Evolutionary conservation across 2,113 vertebrate species (phyloP).

Genomic region (Brienomyrus longianalis): DNA sequence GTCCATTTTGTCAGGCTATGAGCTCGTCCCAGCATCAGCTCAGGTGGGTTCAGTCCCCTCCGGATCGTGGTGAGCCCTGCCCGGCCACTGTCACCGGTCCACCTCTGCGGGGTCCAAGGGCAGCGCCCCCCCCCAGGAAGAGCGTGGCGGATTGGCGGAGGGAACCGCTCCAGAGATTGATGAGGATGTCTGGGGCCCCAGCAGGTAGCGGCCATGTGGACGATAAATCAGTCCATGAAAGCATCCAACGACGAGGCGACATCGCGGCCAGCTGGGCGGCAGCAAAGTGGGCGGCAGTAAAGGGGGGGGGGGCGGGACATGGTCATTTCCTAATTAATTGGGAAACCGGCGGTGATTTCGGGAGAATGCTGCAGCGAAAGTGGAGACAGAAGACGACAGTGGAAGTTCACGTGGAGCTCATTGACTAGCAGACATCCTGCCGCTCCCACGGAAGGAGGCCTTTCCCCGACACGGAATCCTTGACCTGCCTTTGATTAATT

Average conservation of each 20-base stretch:
- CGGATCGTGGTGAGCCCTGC: background rate
- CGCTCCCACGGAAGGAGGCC: background rate
- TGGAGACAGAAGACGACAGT: background rate
- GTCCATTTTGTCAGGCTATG: background rate
- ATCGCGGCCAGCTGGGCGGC: background rate
- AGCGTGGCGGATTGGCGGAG: background rate
- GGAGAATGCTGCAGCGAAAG: background rate
- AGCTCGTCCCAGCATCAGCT: background rate
- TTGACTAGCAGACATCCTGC: background rate
- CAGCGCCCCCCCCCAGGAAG: background rate
- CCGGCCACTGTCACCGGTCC: background rate
- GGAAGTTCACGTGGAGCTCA: background rate
- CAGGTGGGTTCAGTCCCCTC: background rate
- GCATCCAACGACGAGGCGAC: background rate
- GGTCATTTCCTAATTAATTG: background rate
- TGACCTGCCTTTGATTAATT: background rate
- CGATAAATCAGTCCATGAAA: conserved; percentile 9
- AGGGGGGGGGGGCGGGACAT: background rate
- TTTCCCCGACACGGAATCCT: background rate
- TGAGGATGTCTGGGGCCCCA: background rate
- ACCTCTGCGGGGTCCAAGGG: background rate
- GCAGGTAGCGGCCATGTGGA: background rate
- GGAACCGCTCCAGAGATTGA: background rate
- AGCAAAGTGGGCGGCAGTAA: background rate
- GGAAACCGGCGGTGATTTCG: background rate